phyloP scores from a whole-genome alignment of 1,140 invertebrate genomes.

The Diachasmimorpha longicaudata region DNA sequence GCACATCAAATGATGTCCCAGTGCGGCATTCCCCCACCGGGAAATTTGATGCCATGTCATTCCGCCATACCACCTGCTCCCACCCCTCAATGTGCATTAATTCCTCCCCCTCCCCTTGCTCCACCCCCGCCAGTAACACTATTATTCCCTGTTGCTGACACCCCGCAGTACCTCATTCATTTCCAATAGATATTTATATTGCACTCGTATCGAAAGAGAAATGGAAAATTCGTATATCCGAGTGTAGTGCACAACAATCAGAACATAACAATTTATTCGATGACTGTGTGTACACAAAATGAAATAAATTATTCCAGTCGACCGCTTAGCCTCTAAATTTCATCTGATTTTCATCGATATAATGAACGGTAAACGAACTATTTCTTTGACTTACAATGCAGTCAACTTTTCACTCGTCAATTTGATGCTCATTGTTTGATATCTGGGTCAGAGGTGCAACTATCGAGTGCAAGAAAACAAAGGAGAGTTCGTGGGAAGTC shows the following conservation, averaged over 20 bases:
- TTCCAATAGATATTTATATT: conserved; percentile 1
- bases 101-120: not conserved
- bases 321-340: not conserved
- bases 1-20: not conserved
- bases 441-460: not conserved
- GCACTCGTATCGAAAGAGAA: not conserved
- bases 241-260: not conserved
- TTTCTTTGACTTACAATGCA: not conserved
- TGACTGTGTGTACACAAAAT: not conserved
- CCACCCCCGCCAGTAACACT: not conserved
- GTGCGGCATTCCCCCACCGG: not conserved
- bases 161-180: not conserved
- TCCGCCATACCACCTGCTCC: not conserved
- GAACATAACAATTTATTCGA: not conserved
- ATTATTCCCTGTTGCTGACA: not conserved
- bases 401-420: not conserved
- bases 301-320: not conserved
- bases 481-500: not conserved
- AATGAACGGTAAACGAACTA: not conserved
- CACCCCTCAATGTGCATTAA: not conserved
- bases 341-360: not conserved
- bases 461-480: conserved; percentile 6
- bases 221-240: not conserved
- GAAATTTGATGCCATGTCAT: conserved; percentile 4
- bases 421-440: not conserved